Percentiles rank a stretch among this genome's conserved stretches.
phyloP scores from a whole-genome alignment of 2,888 invertebrate species.

The Papilio protenor region DNA sequence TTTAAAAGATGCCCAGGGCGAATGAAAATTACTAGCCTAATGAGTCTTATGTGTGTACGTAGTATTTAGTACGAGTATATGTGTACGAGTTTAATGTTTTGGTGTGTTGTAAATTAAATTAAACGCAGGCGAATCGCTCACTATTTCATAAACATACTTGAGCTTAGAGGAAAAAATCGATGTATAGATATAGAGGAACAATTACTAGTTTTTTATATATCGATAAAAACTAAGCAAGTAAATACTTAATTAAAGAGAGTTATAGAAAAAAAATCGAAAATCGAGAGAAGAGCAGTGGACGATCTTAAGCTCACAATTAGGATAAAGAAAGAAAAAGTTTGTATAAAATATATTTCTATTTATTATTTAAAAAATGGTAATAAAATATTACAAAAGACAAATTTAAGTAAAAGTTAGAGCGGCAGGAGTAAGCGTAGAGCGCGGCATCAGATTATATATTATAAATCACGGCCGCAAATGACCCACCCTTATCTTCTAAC shows the following conservation, averaged over 20 bases:
- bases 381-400: neutral
- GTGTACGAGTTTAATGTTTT: constrained; percentile 3
- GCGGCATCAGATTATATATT: constrained; percentile 47
- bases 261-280: too few relatives aligned
- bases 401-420: neutral
- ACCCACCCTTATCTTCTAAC: constrained; percentile 49
- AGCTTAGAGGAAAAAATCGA: neutral
- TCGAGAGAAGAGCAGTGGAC: too few relatives aligned
- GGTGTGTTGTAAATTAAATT: constrained; percentile 4
- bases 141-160: neutral
- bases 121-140: neutral
- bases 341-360: neutral
- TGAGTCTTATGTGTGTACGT: neutral
- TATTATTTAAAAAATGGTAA: neutral
- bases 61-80: too few relatives aligned
- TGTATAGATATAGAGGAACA: too few relatives aligned
- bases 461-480: constrained; percentile 52
- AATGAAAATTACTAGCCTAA: neutral
- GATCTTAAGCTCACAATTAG: too few relatives aligned
- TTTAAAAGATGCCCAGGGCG: neutral
- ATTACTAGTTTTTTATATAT: too few relatives aligned
- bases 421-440: constrained; percentile 40
- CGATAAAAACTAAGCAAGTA: too few relatives aligned
- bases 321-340: too few relatives aligned
- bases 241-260: too few relatives aligned